Evolutionary conservation across 2,113 vertebrate genomes (phyloP).

Genomic region (Centropristis striata): DNA sequence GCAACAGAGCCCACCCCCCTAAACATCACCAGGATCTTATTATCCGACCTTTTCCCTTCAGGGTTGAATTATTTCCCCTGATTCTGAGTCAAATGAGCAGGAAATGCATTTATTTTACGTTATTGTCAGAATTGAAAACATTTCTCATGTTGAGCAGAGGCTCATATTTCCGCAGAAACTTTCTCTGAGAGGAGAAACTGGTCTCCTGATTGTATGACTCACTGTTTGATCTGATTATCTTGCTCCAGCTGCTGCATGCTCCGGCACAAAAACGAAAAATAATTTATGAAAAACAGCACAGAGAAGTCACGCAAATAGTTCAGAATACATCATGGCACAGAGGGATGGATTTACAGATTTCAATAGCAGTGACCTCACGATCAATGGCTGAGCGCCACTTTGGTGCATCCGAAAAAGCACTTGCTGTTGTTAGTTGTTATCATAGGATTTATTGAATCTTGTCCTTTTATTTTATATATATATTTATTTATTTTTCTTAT

Average conservation of each 20-base stretch:
- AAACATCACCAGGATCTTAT: constrained; percentile 38
- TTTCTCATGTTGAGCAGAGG: not conserved
- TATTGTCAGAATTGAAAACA: not conserved
- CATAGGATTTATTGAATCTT: not conserved
- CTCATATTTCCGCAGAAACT: constrained; percentile 15
- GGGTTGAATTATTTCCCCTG: constrained; percentile 22
- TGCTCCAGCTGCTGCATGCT: constrained; percentile 55
- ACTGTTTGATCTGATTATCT: constrained; percentile 58
- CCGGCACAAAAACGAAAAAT: constrained; percentile 40
- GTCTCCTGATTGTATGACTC: constrained; percentile 45
- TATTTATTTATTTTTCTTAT: not conserved
- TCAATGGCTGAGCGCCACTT: not conserved
- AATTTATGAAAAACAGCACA: constrained; percentile 39
- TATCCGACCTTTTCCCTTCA: constrained; percentile 57
- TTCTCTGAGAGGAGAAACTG: constrained; percentile 1
- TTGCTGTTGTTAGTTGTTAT: not conserved
- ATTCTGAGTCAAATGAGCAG: constrained; percentile 10
- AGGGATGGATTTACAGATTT: constrained; percentile 29
- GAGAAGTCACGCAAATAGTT: constrained; percentile 8
- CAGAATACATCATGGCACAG: constrained; percentile 25
- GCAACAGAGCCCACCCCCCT: constrained; percentile 22
- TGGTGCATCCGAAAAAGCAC: not conserved
- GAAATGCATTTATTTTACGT: not conserved
- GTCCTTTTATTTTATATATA: not conserved
- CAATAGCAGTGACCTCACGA: constrained; percentile 18